These are phyloP conservation scores for Calephelis perditalis DNA, from an alignment of 2,888 invertebrate species.

Conservation along the genomic window DNA sequence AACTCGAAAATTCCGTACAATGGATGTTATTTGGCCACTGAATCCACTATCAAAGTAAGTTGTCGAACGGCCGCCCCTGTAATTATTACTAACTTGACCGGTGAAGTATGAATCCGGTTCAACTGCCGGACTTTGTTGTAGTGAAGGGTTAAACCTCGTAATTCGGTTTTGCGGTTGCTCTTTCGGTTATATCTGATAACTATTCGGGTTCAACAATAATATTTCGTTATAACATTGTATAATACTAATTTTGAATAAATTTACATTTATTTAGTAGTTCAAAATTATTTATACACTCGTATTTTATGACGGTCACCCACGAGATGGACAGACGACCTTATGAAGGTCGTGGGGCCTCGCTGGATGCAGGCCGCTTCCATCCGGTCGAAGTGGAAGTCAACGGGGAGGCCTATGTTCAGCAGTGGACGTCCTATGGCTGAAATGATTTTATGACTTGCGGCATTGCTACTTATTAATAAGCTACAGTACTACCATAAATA, in stretches of 20 bases:
- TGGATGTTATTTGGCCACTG: conserved; percentile 43
- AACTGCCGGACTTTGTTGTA: conserved; percentile 40
- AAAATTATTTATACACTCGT: too few species aligned
- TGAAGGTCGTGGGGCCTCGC: too few species aligned
- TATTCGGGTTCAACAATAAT: conserved; percentile 42
- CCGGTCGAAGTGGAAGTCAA: too few species aligned
- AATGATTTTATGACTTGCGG: too few species aligned
- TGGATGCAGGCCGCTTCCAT: too few species aligned
- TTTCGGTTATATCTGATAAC: conserved; percentile 39
- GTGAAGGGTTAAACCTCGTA: conserved; percentile 41
- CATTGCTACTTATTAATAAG: too few species aligned
- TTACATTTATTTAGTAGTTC: background rate
- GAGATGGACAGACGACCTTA: too few species aligned
- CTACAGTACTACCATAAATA: too few species aligned
- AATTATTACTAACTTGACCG: conserved; percentile 60
- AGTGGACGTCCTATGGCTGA: too few species aligned
- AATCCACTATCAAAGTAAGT: conserved; percentile 44
- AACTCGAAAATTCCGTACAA: conserved; percentile 57
- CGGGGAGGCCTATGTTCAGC: too few species aligned
- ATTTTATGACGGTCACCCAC: too few species aligned
- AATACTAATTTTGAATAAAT: background rate
- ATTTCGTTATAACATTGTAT: background rate
- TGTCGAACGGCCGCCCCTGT: conserved; percentile 47
- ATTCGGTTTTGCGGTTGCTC: conserved; percentile 56
- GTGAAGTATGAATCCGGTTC: conserved; percentile 20